Evolutionary conservation across 2,888 invertebrate genomes (phyloP).

Genomic region (Mystacides longicornis): DNA sequence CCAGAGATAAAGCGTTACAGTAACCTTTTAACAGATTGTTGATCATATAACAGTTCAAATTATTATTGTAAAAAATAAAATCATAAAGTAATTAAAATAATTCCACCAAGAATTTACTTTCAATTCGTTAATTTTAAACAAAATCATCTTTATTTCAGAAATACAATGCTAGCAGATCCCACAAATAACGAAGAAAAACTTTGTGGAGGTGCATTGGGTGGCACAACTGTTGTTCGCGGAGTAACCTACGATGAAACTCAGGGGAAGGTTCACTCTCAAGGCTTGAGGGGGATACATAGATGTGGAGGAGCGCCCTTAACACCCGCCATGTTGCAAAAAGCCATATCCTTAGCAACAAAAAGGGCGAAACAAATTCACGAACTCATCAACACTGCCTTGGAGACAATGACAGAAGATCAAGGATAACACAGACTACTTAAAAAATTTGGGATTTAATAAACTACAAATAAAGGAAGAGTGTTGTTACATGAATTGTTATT

Average conservation of each 20-base stretch:
- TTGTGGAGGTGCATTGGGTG: constrained; percentile 51
- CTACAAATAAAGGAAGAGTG: background rate
- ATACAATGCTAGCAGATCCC: constrained; percentile 66
- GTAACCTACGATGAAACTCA: constrained; percentile 10
- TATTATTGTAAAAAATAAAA: too few species aligned
- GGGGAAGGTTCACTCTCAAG: constrained; percentile 7
- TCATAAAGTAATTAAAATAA: too few species aligned
- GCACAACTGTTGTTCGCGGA: constrained; percentile 19
- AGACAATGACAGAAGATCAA: constrained; percentile 8
- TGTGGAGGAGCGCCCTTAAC: constrained; percentile 18
- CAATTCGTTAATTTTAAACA: too few species aligned
- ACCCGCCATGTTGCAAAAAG: constrained; percentile 12
- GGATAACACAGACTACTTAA: background rate
- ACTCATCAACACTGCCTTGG: constrained; percentile 15
- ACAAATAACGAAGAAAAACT: constrained; percentile 75
- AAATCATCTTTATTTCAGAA: too few species aligned
- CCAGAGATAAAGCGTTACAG: too few species aligned
- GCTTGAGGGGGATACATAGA: constrained; percentile 20
- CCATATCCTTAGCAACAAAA: constrained; percentile 16
- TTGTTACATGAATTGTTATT: too few species aligned
- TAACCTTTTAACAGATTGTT: too few species aligned
- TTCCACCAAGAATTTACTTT: too few species aligned
- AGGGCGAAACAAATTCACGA: constrained; percentile 21
- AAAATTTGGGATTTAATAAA: background rate
- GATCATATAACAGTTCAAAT: too few species aligned